Conservation (phyloP, 2,888 invertebrate species). For the Drosophila quinaria region DNA sequence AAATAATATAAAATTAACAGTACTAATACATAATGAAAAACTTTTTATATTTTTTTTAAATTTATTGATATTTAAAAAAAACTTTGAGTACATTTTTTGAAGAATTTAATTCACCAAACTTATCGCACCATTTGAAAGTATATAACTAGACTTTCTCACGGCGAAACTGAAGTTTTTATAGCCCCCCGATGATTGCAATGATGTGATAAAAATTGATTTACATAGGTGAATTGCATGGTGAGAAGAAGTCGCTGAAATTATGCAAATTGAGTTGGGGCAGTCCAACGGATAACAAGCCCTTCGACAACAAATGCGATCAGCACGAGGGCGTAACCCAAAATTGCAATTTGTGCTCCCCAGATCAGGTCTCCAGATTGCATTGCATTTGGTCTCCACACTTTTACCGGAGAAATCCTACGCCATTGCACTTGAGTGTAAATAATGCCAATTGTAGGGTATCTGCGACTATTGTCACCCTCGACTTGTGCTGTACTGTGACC, state of each 20-base stretch:
- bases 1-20: background rate
- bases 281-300: slow-evolving; percentile 16
- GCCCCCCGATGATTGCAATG: slow-evolving; percentile 42
- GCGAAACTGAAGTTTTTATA: slow-evolving; percentile 48
- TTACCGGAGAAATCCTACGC: slow-evolving; percentile 8
- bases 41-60: background rate
- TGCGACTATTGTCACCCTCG: background rate
- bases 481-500: background rate
- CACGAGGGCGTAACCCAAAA: slow-evolving; percentile 35
- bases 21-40: background rate
- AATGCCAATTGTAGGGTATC: slow-evolving; percentile 4
- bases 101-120: slow-evolving; percentile 1
- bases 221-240: slow-evolving; percentile 51
- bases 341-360: slow-evolving; percentile 41
- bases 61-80: background rate
- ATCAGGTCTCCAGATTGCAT: slow-evolving; percentile 44
- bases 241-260: slow-evolving; percentile 39
- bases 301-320: slow-evolving; percentile 27
- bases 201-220: slow-evolving; percentile 54
- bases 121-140: slow-evolving; percentile 26
- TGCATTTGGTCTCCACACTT: slow-evolving; percentile 38
- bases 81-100: background rate
- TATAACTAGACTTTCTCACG: slow-evolving; percentile 50
- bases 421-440: slow-evolving; percentile 5
- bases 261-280: slow-evolving; percentile 45